These are phyloP conservation scores for Tenthredo scrophulariae DNA, from an alignment of 2,888 invertebrate genomes.

Conservation along the genomic window DNA sequence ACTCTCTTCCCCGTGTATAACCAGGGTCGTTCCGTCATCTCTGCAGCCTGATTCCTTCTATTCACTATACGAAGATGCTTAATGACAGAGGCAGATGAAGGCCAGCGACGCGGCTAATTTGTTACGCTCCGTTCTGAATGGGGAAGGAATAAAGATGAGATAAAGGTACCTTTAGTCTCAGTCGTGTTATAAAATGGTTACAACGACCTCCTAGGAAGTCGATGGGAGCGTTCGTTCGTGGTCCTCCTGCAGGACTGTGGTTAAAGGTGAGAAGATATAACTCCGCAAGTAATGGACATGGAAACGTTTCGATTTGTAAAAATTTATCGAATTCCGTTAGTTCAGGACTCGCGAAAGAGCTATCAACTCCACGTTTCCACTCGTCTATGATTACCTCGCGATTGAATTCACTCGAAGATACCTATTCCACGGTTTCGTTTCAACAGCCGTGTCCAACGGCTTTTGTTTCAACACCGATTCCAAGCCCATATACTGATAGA, in stretches of 20 bases:
- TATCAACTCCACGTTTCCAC: background rate
- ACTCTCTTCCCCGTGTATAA: constrained; percentile 14
- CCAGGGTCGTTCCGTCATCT: constrained; percentile 49
- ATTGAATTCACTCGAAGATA: constrained; percentile 25
- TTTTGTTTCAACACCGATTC: background rate
- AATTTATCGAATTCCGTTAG: constrained; percentile 20
- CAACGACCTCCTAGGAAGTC: constrained; percentile 50
- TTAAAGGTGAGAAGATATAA: constrained; percentile 24
- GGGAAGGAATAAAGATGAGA: constrained; percentile 50
- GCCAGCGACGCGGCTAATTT: constrained; percentile 53
- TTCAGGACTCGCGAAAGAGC: constrained; percentile 10
- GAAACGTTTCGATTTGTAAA: constrained; percentile 21
- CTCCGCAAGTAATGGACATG: constrained; percentile 8
- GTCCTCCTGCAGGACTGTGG: constrained; percentile 7
- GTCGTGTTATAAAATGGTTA: constrained; percentile 49
- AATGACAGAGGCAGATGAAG: constrained; percentile 49
- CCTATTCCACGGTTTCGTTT: constrained; percentile 5
- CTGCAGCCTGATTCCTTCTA: constrained; percentile 52
- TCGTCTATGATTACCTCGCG: constrained; percentile 11
- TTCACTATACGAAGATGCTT: constrained; percentile 48
- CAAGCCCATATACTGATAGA: background rate
- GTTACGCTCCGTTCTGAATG: constrained; percentile 52
- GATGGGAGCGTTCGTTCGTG: background rate
- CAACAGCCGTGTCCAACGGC: background rate
- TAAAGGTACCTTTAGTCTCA: constrained; percentile 40